Conservation (phyloP, 1,140 invertebrate genomes). For the Sesamia nonagrioides region DNA sequence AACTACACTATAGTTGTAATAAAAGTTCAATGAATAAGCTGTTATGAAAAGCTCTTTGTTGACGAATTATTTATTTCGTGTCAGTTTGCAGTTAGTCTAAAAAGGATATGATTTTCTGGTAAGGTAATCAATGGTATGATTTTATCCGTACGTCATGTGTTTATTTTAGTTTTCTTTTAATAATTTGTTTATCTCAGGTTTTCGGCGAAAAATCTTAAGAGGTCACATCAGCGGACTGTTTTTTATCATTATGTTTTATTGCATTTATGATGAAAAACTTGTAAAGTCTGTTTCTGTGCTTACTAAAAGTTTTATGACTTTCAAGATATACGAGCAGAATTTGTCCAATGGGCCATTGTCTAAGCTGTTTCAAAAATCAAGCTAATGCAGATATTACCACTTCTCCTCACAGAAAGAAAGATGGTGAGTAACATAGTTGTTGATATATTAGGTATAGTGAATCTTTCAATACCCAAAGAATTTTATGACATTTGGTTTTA, state of each 20-base stretch:
- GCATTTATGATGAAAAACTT: slow-evolving; percentile 71
- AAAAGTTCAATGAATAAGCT: neutral
- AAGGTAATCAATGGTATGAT: slow-evolving; percentile 37
- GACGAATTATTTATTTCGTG: neutral
- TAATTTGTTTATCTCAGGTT: slow-evolving; percentile 62
- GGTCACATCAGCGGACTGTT: slow-evolving; percentile 55
- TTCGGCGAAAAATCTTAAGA: slow-evolving; percentile 59
- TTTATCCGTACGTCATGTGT: slow-evolving; percentile 38
- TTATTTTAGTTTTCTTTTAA: slow-evolving; percentile 35
- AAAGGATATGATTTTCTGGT: slow-evolving; percentile 48
- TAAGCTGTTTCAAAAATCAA: slow-evolving; percentile 92
- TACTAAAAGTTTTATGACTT: slow-evolving; percentile 71
- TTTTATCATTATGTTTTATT: slow-evolving; percentile 83
- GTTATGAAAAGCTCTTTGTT: slow-evolving; percentile 6
- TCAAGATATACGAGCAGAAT: slow-evolving; percentile 67
- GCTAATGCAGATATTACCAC: slow-evolving; percentile 88
- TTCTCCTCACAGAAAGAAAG: slow-evolving; percentile 88
- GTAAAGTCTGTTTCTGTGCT: slow-evolving; percentile 65
- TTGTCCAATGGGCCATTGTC: slow-evolving; percentile 93
- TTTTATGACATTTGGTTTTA: slow-evolving; percentile 43
- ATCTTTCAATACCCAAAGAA: neutral
- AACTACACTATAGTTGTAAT: neutral
- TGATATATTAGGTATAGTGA: neutral
- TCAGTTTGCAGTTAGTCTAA: neutral
- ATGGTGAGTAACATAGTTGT: slow-evolving; percentile 85